Percentiles rank a stretch among this genome's conserved stretches.
These are phyloP conservation scores for Neodiprion lecontei DNA, from an alignment of 1,140 invertebrate species.

Conservation along the genomic window DNA sequence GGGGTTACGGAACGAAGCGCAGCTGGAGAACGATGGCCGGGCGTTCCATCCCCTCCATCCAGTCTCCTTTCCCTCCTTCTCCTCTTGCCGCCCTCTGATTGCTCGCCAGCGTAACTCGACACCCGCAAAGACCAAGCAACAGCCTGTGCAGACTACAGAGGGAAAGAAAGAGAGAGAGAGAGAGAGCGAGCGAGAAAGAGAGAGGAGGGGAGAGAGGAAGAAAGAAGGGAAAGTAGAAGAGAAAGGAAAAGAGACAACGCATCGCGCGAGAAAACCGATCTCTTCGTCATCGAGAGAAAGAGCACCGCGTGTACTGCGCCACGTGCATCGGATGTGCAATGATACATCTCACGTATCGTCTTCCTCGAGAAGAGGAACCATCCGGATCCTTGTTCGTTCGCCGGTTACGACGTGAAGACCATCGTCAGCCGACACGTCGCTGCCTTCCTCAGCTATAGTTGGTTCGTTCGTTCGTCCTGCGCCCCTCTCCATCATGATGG, in stretches of 20 bases:
- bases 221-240: conserved; percentile 9
- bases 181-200: conserved; percentile 29
- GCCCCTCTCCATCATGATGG: neutral
- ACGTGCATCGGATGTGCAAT: neutral
- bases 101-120: conserved; percentile 36
- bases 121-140: conserved; percentile 33
- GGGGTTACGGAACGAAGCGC: conserved; percentile 25
- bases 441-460: neutral
- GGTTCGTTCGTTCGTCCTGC: neutral
- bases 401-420: too few relatives aligned
- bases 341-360: neutral
- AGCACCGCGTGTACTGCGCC: neutral
- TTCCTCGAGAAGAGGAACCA: neutral
- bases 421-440: neutral
- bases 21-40: conserved; percentile 49
- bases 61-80: conserved; percentile 54
- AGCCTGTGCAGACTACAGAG: conserved; percentile 30
- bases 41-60: conserved; percentile 40
- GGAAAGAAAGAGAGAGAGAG: conserved; percentile 29
- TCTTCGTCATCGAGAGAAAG: too few relatives aligned
- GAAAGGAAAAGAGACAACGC: conserved; percentile 12
- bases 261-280: neutral
- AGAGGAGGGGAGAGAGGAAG: too few relatives aligned
- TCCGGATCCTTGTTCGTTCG: neutral
- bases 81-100: conserved; percentile 18